phyloP scores from a whole-genome alignment of 2,797 vertebrate genomes.

The Nannoperca australis region DNA sequence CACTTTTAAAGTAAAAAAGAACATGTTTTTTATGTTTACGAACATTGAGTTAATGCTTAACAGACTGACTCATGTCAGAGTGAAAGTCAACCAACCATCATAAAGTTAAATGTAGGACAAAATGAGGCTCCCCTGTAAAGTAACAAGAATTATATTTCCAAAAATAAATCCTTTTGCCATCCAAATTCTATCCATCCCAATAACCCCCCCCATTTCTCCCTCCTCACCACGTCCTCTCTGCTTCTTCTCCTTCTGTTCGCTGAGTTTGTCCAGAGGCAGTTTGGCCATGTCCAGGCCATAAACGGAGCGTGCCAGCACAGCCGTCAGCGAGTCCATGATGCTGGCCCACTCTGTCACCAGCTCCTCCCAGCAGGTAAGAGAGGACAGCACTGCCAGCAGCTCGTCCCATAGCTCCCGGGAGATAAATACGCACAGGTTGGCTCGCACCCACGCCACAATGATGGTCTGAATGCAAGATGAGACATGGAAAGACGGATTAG shows the following conservation, averaged over 20 bases:
- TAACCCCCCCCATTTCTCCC: not conserved
- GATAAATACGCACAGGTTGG: slow-evolving; percentile 95
- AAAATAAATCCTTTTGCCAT: not conserved
- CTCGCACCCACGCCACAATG: slow-evolving; percentile 98
- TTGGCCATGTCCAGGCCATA: slow-evolving; percentile 96
- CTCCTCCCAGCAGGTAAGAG: slow-evolving; percentile 97
- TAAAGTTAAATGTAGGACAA: not conserved
- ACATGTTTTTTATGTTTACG: not conserved
- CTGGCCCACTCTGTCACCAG: slow-evolving; percentile 96
- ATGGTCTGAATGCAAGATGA: slow-evolving; percentile 88
- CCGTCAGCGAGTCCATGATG: slow-evolving; percentile 98
- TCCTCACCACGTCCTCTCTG: slow-evolving; percentile 94
- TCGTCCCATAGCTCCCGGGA: slow-evolving; percentile 99
- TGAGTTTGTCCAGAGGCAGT: slow-evolving; percentile 96
- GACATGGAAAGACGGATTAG: slow-evolving; percentile 33
- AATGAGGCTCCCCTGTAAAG: not conserved
- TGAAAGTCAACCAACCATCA: not conserved
- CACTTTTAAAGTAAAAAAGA: too few species aligned
- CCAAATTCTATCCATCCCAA: slow-evolving; percentile 7
- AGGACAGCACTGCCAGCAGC: slow-evolving; percentile 93
- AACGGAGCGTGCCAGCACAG: slow-evolving; percentile 93
- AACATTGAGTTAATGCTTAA: not conserved
- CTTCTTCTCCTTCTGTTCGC: slow-evolving; percentile 98
- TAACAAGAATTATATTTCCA: not conserved
- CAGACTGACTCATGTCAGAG: not conserved